phyloP scores from a whole-genome alignment of 2,113 vertebrate genomes.

The crab-eating macaque (Macaca fascicularis) region T2T-MFA8v1.1 NC_088378.1:2119001-2119500 shows the following conservation, averaged over 20 bases:
- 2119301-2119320: too few relatives aligned
- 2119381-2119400: neutral
- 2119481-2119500: neutral
- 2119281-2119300: accelerated
- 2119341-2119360: accelerated
- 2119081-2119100: too few relatives aligned
- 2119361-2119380: too few relatives aligned
- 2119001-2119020: too few relatives aligned
- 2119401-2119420: neutral
- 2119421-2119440: too few relatives aligned
- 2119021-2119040: too few relatives aligned
- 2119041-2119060: neutral
- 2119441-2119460: too few relatives aligned
- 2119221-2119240: neutral
- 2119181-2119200: accelerated
- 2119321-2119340: too few relatives aligned
- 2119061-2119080: too few relatives aligned
- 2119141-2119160: accelerated
- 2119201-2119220: accelerated
- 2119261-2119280: too few relatives aligned
- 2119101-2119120: neutral
- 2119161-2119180: accelerated
- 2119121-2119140: neutral
- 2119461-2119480: accelerated
- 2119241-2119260: too few relatives aligned